Base-by-base conservation (phyloP, 2,888 invertebrate genomes). In the Bellardia bayeri region DNA sequence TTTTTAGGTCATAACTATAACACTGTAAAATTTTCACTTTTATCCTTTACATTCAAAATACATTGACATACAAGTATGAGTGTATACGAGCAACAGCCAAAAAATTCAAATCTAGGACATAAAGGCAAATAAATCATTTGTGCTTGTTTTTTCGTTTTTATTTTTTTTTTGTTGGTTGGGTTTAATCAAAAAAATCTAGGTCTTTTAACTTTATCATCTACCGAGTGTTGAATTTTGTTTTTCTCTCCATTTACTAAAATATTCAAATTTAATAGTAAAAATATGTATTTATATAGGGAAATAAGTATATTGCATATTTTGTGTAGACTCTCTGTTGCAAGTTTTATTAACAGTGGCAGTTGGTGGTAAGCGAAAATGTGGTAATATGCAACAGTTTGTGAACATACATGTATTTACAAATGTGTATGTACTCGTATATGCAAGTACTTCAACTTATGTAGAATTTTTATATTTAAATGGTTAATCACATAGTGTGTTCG, bases 111-210 rank as follows among this genome's bases (percentile, higher is more conserved):
- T 66, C 6, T 64, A 56, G 64, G 64, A 45, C 74, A 75, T 30
- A 58, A 23, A 74, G 56, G 16, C 42, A 74, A 74, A 74, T 82
- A 74, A 81, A 81, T 81, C 72, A 81, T 66, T 64, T 81, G 3
- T 37, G 11, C 3, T 37, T n/a, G 16, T 42, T 51, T 69, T 23
- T 16, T 54, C 23, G 23, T 23, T 23, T 23, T 23, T 23, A 23
- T 23, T 23, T 49, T 63, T n/a, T 72, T 72, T 61, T 61, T 51
- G 2, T 23, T 14, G 9, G 42, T 66, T 63, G 61, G 30, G 13
- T 81, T 56, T 78, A 64, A 83, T 78, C 63, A 72, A 23, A 78
- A 78, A 45, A 72, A 78, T 72, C 37, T 64, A 40, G 78, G 71
- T 30, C 64, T 64, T 71, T 78, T 40, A 83, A 58, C 14, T 72